Conservation (phyloP, 2,888 invertebrate species). For the Oscheius onirici region DNA sequence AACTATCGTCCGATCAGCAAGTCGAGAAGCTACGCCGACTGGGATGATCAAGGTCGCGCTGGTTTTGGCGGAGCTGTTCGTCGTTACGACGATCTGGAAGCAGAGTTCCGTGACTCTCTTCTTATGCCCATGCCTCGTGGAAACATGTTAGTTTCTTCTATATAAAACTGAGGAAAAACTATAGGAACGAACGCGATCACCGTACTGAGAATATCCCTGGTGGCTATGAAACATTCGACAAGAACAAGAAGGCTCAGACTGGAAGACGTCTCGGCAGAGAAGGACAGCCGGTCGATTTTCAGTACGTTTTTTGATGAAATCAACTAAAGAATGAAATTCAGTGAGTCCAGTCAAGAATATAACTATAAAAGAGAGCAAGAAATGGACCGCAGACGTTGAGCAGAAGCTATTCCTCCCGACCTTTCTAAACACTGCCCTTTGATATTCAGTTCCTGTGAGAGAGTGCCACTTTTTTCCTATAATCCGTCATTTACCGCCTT, state of each 20-base stretch:
- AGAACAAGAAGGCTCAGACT: conserved; percentile 58
- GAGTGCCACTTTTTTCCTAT: conserved; percentile 11
- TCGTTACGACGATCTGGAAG: conserved; percentile 62
- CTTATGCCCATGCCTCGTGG: conserved; percentile 65
- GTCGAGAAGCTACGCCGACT: conserved; percentile 69
- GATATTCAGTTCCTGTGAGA: conserved; percentile 21
- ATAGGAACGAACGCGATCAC: conserved; percentile 61
- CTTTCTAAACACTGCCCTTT: conserved; percentile 11
- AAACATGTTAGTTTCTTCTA: conserved; percentile 50
- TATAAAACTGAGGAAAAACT: background rate
- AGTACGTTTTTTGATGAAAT: conserved; percentile 37
- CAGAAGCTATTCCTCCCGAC: background rate
- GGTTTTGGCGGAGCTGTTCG: conserved; percentile 43
- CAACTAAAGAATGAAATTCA: conserved; percentile 33
- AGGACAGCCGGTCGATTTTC: conserved; percentile 63
- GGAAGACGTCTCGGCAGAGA: conserved; percentile 54
- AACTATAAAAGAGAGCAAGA: conserved; percentile 66
- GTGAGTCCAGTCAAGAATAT: conserved; percentile 67
- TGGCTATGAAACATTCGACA: conserved; percentile 69
- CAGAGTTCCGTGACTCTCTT: conserved; percentile 63
- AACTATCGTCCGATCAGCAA: conserved; percentile 61
- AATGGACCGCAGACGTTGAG: conserved; percentile 44
- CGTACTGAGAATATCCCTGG: conserved; percentile 69
- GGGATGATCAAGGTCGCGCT: conserved; percentile 64
- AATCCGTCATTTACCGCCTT: no score